Conservation (phyloP, 2,888 invertebrate species). For the Cosmia pyralina region DNA sequence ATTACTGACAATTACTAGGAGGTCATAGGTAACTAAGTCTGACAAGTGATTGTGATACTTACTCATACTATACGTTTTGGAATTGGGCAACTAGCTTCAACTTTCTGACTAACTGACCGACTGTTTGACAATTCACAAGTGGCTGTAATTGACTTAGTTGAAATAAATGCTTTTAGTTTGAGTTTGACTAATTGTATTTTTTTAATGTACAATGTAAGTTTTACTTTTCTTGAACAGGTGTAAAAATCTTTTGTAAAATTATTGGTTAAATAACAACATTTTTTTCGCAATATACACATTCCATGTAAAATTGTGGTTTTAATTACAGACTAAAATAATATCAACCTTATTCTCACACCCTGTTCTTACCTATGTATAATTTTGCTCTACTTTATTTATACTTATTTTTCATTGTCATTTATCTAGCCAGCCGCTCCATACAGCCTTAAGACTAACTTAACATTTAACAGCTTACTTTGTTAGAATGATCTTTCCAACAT, state of each 20-base stretch:
- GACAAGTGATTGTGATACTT: constrained; percentile 1
- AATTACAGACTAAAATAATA: not conserved
- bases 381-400: not conserved
- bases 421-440: too few relatives aligned
- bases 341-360: not conserved
- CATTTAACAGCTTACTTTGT: not conserved
- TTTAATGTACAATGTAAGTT: not conserved
- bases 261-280: not conserved
- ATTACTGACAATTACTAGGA: constrained; percentile 12
- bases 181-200: not conserved
- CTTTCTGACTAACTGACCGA: too few relatives aligned
- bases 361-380: not conserved
- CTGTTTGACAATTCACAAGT: too few relatives aligned
- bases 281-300: not conserved
- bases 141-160: too few relatives aligned
- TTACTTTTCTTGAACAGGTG: not conserved
- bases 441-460: not conserved
- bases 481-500: not conserved
- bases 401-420: not conserved
- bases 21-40: not conserved
- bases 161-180: too few relatives aligned
- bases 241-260: too few relatives aligned
- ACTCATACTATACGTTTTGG: not conserved
- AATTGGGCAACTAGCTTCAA: too few relatives aligned
- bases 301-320: not conserved